These are phyloP conservation scores for Bolborhynchus lineola DNA, from an alignment of 2,113 vertebrate species.

Conservation along the genomic window DNA sequence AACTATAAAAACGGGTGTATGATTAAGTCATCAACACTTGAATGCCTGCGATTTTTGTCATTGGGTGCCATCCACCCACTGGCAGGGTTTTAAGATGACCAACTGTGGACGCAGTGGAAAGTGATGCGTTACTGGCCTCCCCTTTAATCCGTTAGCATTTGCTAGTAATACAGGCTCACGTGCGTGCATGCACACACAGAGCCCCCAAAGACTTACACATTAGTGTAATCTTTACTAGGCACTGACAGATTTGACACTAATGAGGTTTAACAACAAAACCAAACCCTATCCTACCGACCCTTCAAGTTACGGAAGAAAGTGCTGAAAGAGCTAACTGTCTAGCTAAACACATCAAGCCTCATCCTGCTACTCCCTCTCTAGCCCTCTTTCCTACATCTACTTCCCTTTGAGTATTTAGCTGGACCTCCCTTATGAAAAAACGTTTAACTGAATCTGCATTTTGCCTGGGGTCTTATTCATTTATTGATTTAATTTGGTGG, in stretches of 20 bases:
- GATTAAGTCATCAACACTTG: background rate
- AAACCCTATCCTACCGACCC: background rate
- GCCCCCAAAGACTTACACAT: background rate
- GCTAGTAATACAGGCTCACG: background rate
- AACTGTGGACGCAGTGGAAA: background rate
- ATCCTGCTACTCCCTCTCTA: background rate
- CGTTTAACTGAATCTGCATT: constrained; percentile 20
- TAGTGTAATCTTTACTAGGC: background rate
- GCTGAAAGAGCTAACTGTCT: constrained; percentile 24
- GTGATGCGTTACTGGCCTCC: background rate
- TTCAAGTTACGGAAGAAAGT: background rate
- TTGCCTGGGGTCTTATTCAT: background rate
- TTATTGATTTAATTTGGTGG: constrained; percentile 22
- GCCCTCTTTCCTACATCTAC: background rate
- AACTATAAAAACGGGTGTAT: background rate
- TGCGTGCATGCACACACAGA: background rate
- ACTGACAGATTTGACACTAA: constrained; percentile 3
- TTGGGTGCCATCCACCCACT: background rate
- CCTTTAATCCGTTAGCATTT: background rate
- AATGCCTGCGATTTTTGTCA: background rate
- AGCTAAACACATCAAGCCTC: background rate
- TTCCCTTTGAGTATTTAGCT: background rate
- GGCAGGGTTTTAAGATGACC: background rate
- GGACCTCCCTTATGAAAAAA: constrained; percentile 21
- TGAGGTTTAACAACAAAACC: background rate